These are phyloP conservation scores for Alviniconcha strummeri DNA, from an alignment of 2,888 invertebrate genomes.

Conservation along the genomic window DNA sequence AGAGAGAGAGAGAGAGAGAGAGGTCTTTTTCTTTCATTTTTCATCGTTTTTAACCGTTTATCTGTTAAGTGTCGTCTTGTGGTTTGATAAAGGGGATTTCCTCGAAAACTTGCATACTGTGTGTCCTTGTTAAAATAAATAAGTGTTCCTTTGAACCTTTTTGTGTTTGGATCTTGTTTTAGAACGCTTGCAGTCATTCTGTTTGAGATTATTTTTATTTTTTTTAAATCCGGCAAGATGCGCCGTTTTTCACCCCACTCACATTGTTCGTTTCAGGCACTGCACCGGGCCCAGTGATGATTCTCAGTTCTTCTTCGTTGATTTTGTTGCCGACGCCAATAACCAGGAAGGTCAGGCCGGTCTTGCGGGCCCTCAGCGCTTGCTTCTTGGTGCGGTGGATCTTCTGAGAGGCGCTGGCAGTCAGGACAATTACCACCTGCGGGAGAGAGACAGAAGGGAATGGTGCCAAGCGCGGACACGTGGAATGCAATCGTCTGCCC, in stretches of 20 bases:
- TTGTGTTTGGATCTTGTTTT: no score
- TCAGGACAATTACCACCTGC: constrained; percentile 57
- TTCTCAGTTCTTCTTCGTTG: constrained; percentile 52
- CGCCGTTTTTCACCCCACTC: no score
- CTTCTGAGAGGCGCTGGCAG: constrained; percentile 54
- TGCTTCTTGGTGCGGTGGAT: constrained; percentile 50
- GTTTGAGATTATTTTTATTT: no score
- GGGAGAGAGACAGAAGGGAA: background rate
- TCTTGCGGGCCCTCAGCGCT: constrained; percentile 52
- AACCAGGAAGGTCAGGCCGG: constrained; percentile 60
- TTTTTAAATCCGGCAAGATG: no score
- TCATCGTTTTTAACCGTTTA: background rate
- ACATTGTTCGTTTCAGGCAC: no score
- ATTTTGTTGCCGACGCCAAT: constrained; percentile 53
- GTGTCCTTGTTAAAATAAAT: no score
- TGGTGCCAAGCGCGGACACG: background rate
- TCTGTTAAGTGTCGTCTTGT: no score
- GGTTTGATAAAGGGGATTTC: no score
- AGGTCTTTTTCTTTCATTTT: background rate
- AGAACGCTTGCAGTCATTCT: no score
- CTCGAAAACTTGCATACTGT: no score
- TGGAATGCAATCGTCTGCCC: background rate
- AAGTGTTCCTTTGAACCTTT: no score
- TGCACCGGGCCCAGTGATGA: constrained; percentile 44
- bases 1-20: background rate